phyloP scores from a whole-genome alignment of 2,888 invertebrate species.

The Carabus problematicus region DNA sequence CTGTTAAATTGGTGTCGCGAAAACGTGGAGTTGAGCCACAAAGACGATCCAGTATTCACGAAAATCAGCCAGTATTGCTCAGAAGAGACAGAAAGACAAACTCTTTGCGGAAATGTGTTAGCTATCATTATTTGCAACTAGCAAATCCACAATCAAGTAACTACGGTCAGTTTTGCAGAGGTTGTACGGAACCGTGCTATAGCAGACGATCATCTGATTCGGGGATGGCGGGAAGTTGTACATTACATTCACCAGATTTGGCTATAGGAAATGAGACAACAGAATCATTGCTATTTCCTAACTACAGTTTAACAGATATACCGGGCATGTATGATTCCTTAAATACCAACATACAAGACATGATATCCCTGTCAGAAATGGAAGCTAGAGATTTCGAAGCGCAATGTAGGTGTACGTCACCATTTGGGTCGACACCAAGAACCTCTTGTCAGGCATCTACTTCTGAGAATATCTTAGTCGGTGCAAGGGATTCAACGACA shows the following conservation, averaged over 20 bases:
- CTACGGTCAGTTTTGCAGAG: slow-evolving; percentile 46
- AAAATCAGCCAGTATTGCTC: slow-evolving; percentile 22
- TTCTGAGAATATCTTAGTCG: slow-evolving; percentile 64
- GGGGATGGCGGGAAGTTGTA: slow-evolving; percentile 85
- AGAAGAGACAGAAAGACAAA: slow-evolving; percentile 32
- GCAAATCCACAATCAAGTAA: slow-evolving; percentile 44
- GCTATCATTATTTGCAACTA: slow-evolving; percentile 60
- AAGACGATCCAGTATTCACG: slow-evolving; percentile 44
- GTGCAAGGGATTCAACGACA: slow-evolving; percentile 62
- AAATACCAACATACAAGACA: slow-evolving; percentile 49
- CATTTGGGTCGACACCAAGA: slow-evolving; percentile 75
- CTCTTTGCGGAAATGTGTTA: slow-evolving; percentile 61
- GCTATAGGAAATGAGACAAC: slow-evolving; percentile 49
- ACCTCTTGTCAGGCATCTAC: slow-evolving; percentile 69
- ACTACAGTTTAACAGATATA: slow-evolving; percentile 28
- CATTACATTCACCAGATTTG: slow-evolving; percentile 75
- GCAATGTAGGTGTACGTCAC: slow-evolving; percentile 76
- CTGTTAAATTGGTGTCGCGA: neutral
- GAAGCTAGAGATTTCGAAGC: slow-evolving; percentile 69
- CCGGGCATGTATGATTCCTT: slow-evolving; percentile 32
- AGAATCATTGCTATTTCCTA: slow-evolving; percentile 16
- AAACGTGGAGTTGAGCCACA: neutral
- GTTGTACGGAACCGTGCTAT: slow-evolving; percentile 60
- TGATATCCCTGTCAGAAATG: slow-evolving; percentile 64
- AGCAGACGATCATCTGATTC: slow-evolving; percentile 83